Evolutionary conservation across 2,888 invertebrate genomes (phyloP).

Genomic region (Drosophila macrospina): DNA sequence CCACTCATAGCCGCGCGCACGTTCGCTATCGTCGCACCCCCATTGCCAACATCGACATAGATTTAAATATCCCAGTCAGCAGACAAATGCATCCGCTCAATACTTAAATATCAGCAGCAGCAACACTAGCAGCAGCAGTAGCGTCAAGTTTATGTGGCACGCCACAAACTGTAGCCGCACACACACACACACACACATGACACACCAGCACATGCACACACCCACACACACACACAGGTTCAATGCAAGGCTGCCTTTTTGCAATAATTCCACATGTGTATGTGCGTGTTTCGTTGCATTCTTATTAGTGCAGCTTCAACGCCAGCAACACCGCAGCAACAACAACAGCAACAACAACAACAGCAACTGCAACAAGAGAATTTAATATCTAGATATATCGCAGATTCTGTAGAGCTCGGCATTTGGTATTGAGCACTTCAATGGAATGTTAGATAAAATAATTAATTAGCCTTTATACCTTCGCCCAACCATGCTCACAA

Average conservation of each 20-base stretch:
- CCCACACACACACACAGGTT: slow-evolving; percentile 4
- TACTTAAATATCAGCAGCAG: slow-evolving; percentile 60
- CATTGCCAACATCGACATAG: slow-evolving; percentile 51
- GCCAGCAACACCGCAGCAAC: slow-evolving; percentile 44
- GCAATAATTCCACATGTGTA: slow-evolving; percentile 47
- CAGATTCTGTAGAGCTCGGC: neutral
- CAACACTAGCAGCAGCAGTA: slow-evolving; percentile 30
- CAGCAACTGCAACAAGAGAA: slow-evolving; percentile 32
- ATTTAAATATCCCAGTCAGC: slow-evolving; percentile 59
- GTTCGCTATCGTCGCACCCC: slow-evolving; percentile 20
- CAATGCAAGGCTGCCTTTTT: slow-evolving; percentile 48
- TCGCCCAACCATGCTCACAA: neutral
- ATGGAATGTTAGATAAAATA: slow-evolving; percentile 23
- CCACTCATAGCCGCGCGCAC: neutral
- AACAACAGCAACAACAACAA: slow-evolving; percentile 44
- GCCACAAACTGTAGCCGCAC: slow-evolving; percentile 60
- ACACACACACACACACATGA: slow-evolving; percentile 10
- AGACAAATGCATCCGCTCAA: slow-evolving; percentile 50
- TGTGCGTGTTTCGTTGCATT: slow-evolving; percentile 29
- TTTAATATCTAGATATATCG: slow-evolving; percentile 35
- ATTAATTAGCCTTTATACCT: slow-evolving; percentile 32
- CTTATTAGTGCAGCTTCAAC: slow-evolving; percentile 70
- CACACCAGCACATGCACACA: slow-evolving; percentile 17
- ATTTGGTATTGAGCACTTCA: slow-evolving; percentile 3
- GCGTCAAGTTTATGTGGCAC: slow-evolving; percentile 71